Evolutionary conservation across 2,113 vertebrate genomes (phyloP).

Genomic region (Tyto alba): DNA sequence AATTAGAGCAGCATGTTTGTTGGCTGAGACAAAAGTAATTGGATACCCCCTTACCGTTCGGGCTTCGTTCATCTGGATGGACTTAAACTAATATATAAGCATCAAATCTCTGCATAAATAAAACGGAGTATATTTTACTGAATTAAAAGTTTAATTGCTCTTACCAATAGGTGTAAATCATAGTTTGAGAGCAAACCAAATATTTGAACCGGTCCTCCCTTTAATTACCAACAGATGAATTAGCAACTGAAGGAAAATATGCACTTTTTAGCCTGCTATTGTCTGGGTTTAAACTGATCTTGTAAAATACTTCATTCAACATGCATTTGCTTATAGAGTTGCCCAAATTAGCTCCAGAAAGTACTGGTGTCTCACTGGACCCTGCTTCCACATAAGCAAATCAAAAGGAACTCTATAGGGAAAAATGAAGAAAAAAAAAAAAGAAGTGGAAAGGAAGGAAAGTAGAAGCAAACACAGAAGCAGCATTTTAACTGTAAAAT

Average conservation of each 20-base stretch:
- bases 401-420: not conserved
- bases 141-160: not conserved
- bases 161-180: not conserved
- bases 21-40: conserved; percentile 34
- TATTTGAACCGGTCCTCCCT: not conserved
- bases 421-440: not conserved
- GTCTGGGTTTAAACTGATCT: not conserved
- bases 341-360: not conserved
- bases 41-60: not conserved
- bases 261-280: not conserved
- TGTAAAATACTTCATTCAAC: not conserved
- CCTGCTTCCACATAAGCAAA: not conserved
- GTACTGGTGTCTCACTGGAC: not conserved
- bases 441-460: not conserved
- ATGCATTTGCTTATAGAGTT: not conserved
- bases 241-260: not conserved
- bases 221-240: not conserved
- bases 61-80: conserved; percentile 8
- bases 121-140: not conserved
- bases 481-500: too few species aligned
- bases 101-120: not conserved
- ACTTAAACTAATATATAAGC: not conserved
- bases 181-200: not conserved
- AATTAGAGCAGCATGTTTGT: conserved; percentile 51
- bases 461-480: not conserved